Percentiles rank a stretch among this genome's conserved stretches.
phyloP scores from a whole-genome alignment of 2,113 vertebrate species.

The Pomatostomus ruficeps region DNA sequence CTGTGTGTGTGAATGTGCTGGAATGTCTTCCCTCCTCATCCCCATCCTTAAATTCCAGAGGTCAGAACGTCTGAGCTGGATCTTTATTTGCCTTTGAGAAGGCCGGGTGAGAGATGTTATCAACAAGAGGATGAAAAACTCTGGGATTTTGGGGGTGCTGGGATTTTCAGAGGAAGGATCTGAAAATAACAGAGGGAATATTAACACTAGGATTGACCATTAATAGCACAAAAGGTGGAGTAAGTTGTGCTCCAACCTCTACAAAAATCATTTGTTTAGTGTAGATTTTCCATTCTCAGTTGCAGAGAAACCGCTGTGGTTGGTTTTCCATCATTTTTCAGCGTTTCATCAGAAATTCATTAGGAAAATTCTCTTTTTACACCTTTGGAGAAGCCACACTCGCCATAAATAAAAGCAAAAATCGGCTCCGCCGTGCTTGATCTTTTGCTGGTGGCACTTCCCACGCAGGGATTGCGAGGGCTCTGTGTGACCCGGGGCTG shows the following conservation, averaged over 20 bases:
- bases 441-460: conserved; percentile 42
- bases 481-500: conserved; percentile 1
- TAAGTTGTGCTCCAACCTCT: background rate
- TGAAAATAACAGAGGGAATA: background rate
- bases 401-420: conserved; percentile 31
- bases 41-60: background rate
- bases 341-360: background rate
- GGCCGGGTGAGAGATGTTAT: background rate
- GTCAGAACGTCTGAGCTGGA: background rate
- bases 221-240: background rate
- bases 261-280: background rate
- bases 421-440: background rate
- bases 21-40: background rate
- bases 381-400: background rate
- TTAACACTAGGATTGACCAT: background rate
- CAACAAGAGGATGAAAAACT: background rate
- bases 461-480: background rate
- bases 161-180: background rate
- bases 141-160: background rate
- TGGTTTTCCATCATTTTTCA: no score
- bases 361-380: background rate
- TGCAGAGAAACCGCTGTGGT: background rate
- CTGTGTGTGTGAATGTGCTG: background rate
- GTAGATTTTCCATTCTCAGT: background rate
- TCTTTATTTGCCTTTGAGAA: background rate